Conservation (phyloP, 2,888 invertebrate genomes). For the Microplitis manilae region DNA sequence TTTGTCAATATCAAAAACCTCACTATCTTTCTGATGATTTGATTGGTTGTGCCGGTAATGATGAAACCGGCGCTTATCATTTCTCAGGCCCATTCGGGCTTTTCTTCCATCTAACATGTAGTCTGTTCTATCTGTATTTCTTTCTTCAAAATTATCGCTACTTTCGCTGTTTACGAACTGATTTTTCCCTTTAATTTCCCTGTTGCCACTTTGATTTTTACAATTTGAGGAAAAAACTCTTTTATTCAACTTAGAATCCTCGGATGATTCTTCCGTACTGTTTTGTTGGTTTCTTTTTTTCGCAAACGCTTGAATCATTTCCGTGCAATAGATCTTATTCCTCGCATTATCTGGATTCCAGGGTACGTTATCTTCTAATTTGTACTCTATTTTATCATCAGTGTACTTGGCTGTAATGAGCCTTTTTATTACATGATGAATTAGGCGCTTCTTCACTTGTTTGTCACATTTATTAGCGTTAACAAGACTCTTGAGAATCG, state of each 20-base stretch:
- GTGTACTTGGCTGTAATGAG: constrained; percentile 76
- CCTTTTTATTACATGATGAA: constrained; percentile 78
- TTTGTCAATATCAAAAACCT: constrained; percentile 58
- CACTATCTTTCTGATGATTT: constrained; percentile 51
- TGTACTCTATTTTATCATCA: constrained; percentile 73
- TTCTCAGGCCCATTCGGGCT: constrained; percentile 66
- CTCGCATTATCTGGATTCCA: constrained; percentile 70
- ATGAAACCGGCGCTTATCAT: constrained; percentile 59
- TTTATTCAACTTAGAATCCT: constrained; percentile 62
- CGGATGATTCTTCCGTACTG: constrained; percentile 59
- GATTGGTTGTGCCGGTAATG: constrained; percentile 8
- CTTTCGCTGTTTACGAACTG: constrained; percentile 54
- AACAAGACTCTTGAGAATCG: constrained; percentile 76
- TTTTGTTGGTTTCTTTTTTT: constrained; percentile 57
- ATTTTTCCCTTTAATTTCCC: constrained; percentile 31
- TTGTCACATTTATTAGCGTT: constrained; percentile 76
- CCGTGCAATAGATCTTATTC: constrained; percentile 65
- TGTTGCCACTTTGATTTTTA: constrained; percentile 36
- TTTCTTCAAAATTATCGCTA: constrained; percentile 65
- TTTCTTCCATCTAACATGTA: constrained; percentile 65
- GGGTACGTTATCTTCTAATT: constrained; percentile 69
- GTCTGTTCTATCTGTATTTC: constrained; percentile 64
- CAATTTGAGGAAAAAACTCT: constrained; percentile 44
- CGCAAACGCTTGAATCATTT: constrained; percentile 64
- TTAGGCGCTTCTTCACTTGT: constrained; percentile 76